Percentiles rank a stretch among this genome's conserved stretches.
Evolutionary conservation across 2,113 vertebrate species (phyloP).

Genomic region (Cyprinodon variegatus): DNA sequence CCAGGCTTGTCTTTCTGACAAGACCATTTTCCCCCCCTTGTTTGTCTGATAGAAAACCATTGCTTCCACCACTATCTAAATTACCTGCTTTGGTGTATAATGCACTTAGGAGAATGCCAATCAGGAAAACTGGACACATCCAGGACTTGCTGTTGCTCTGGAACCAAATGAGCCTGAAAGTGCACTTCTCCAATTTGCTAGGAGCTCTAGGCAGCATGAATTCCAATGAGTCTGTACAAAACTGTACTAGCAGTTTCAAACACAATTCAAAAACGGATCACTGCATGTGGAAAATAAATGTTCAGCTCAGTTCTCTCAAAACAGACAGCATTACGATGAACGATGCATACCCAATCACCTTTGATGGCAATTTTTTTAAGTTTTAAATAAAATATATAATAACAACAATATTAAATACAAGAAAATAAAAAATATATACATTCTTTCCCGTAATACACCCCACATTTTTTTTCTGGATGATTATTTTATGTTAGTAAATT

Average conservation of each 20-base stretch:
- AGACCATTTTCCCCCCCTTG: neutral
- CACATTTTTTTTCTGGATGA: neutral
- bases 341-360: neutral
- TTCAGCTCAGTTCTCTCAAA: neutral
- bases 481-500: too few relatives aligned
- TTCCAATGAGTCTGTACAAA: neutral
- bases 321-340: neutral
- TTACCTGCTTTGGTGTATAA: neutral
- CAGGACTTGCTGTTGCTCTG: neutral
- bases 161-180: neutral
- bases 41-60: neutral
- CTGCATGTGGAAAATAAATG: constrained; percentile 24
- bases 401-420: neutral
- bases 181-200: constrained; percentile 1
- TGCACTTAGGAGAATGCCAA: neutral
- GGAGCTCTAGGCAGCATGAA: neutral
- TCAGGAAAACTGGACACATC: constrained; percentile 3
- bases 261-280: constrained; percentile 20
- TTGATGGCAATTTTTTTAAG: neutral
- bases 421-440: neutral
- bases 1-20: neutral
- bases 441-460: neutral
- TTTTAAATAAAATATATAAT: constrained; percentile 8
- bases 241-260: neutral
- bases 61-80: neutral